These are phyloP conservation scores for Dromaius novaehollandiae DNA, from an alignment of 2,113 vertebrate genomes.

Conservation along the genomic window DNA sequence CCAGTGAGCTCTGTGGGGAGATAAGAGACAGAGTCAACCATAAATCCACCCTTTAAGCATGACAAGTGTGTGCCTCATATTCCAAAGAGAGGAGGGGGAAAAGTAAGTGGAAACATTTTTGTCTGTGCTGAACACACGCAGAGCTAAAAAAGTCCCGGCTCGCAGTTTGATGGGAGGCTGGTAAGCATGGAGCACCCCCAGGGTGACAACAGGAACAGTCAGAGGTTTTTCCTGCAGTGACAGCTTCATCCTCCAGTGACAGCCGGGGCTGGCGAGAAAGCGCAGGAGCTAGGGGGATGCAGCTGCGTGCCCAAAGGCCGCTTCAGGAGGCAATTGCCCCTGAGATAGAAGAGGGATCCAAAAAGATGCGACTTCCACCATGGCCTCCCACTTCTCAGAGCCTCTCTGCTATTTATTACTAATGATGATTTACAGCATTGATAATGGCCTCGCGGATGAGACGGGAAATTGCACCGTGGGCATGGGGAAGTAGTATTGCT, in stretches of 20 bases:
- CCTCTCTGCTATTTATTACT: not conserved
- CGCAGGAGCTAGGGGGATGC: not conserved
- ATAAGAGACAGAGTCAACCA: slow-evolving; percentile 67
- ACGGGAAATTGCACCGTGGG: not conserved
- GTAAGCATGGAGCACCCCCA: slow-evolving; percentile 23
- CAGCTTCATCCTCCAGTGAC: slow-evolving; percentile 40
- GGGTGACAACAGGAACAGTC: slow-evolving; percentile 40
- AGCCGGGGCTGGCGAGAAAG: not conserved
- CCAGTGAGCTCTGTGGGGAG: slow-evolving; percentile 59
- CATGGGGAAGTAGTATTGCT: not conserved
- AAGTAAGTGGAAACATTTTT: slow-evolving; percentile 73
- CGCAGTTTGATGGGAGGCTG: slow-evolving; percentile 10
- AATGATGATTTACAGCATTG: slow-evolving; percentile 18
- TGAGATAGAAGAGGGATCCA: not conserved
- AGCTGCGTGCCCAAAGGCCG: not conserved
- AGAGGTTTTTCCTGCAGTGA: slow-evolving; percentile 26
- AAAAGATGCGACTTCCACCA: not conserved
- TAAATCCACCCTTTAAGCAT: slow-evolving; percentile 72
- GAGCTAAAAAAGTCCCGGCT: not conserved
- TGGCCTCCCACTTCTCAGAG: not conserved
- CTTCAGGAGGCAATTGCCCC: not conserved
- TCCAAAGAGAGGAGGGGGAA: slow-evolving; percentile 61
- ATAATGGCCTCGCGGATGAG: slow-evolving; percentile 2
- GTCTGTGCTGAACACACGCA: slow-evolving; percentile 56
- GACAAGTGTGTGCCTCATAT: slow-evolving; percentile 72